phyloP scores from a whole-genome alignment of 92 coral and sea anemone genomes.

The Diadumene lineata region DNA sequence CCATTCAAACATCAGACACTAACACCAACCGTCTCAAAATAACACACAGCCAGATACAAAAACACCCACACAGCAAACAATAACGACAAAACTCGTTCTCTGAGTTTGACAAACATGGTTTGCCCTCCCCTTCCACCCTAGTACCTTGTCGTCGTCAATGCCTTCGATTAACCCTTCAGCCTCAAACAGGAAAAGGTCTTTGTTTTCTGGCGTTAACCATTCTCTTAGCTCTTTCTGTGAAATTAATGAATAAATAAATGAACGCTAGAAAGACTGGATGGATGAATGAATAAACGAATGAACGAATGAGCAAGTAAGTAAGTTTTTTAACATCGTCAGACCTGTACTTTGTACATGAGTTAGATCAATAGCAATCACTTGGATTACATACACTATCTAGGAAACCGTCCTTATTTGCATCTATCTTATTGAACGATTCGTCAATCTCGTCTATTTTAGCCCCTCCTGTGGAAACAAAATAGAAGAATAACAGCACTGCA shows the following conservation, averaged over 20 bases:
- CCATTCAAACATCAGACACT: no score
- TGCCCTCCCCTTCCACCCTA: not conserved
- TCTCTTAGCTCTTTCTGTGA: slow-evolving; percentile 56
- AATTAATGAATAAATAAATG: not conserved
- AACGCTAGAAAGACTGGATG: not conserved
- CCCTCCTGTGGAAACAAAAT: not conserved
- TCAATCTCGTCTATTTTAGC: slow-evolving; percentile 1
- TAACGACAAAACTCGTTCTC: not conserved
- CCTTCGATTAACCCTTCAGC: slow-evolving; percentile 31
- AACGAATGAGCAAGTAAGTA: no score
- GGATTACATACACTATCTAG: slow-evolving; percentile 36
- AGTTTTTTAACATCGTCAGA: no score
- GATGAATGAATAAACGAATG: not conserved
- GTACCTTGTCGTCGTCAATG: slow-evolving; percentile 41
- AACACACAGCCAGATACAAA: not conserved
- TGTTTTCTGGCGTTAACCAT: slow-evolving; percentile 50
- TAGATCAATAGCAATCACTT: no score
- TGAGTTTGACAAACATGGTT: not conserved
- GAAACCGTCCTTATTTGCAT: slow-evolving; percentile 31
- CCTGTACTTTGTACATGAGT: no score
- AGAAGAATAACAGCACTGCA: not conserved
- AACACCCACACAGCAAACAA: not conserved
- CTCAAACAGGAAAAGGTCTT: slow-evolving; percentile 32
- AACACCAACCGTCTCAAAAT: not conserved
- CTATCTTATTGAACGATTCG: slow-evolving; percentile 10